Conservation (phyloP, 2,888 invertebrate species). For the Anarsia innoxiella region DNA sequence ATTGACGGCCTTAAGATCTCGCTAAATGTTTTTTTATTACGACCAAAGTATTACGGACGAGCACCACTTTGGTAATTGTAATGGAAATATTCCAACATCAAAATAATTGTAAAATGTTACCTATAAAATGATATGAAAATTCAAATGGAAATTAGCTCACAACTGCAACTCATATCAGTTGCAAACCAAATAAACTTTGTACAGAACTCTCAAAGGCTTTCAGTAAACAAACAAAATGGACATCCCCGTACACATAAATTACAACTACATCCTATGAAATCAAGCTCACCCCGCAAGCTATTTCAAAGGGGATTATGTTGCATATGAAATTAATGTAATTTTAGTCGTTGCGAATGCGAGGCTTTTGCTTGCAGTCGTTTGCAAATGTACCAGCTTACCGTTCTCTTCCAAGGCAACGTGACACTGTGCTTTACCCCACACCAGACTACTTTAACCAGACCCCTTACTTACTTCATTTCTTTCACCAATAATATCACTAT, state of each 20-base stretch:
- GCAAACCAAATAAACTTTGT: conserved; percentile 1
- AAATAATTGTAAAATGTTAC: too few relatives aligned
- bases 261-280: conserved; percentile 14
- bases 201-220: conserved; percentile 9
- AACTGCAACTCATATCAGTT: too few relatives aligned
- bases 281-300: conserved; percentile 7
- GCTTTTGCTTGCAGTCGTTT: conserved; percentile 9
- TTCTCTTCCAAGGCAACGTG: not conserved
- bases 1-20: too few relatives aligned
- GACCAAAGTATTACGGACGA: too few relatives aligned
- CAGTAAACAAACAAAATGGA: conserved; percentile 8
- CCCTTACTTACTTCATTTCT: too few relatives aligned
- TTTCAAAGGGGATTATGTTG: conserved; percentile 17
- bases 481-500: too few relatives aligned
- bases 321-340: conserved; percentile 19
- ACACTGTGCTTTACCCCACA: not conserved
- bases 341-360: conserved; percentile 11
- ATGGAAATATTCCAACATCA: too few relatives aligned
- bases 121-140: too few relatives aligned
- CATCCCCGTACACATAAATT: conserved; percentile 17
- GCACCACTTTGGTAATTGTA: too few relatives aligned
- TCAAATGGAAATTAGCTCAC: too few relatives aligned
- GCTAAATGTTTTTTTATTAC: too few relatives aligned
- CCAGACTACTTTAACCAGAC: not conserved
- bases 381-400: conserved; percentile 7